Conservation (phyloP, 2,797 vertebrate genomes). For the Paguma larvata region DNA sequence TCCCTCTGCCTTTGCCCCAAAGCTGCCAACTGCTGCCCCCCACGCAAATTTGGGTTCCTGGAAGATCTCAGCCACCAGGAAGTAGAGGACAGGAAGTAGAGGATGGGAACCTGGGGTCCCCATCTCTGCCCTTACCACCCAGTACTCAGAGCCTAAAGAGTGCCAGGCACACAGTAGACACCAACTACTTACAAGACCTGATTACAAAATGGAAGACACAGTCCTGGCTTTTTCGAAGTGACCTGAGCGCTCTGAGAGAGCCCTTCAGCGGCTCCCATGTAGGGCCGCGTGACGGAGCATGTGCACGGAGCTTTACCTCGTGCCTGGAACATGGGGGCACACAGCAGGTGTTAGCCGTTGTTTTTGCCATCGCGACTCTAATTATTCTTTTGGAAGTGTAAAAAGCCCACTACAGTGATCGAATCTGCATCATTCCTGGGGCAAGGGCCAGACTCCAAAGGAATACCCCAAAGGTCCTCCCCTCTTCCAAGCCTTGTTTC, state of each 20-base stretch:
- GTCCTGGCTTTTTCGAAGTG: not conserved
- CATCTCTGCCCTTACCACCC: not conserved
- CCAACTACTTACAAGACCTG: fast-evolving
- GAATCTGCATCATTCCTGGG: fast-evolving
- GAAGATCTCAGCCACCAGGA: not conserved
- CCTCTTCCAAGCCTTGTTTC: not conserved
- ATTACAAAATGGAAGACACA: not conserved
- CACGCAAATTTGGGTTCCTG: not conserved
- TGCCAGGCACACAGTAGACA: not conserved
- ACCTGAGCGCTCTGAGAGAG: not conserved
- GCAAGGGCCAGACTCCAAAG: not conserved
- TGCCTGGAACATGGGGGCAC: fast-evolving
- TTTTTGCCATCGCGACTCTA: fast-evolving
- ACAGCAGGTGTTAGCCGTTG: too few species aligned
- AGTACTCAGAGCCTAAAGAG: not conserved
- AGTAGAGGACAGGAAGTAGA: not conserved
- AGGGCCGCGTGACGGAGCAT: fast-evolving
- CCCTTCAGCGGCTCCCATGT: not conserved
- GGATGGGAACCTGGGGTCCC: not conserved
- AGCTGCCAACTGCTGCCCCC: not conserved
- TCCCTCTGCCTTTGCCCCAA: not conserved
- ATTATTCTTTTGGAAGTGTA: not conserved
- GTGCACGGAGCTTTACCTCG: fast-evolving
- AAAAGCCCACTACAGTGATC: not conserved
- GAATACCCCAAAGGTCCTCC: not conserved